phyloP scores from a whole-genome alignment of 2,113 vertebrate genomes.

The Nothobranchius kuhntae region DNA sequence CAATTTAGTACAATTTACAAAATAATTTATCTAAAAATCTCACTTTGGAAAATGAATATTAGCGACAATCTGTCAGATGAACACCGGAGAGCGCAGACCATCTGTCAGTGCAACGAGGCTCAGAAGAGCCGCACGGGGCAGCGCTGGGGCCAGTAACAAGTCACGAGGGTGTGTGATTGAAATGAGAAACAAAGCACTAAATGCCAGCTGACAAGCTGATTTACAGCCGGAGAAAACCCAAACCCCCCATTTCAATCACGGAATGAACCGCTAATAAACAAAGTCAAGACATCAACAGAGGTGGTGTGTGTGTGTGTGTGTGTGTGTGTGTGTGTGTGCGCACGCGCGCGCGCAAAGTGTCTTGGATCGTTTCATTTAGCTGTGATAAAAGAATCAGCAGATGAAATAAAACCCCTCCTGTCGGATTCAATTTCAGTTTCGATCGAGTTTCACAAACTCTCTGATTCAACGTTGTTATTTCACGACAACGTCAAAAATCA shows the following conservation, averaged over 20 bases:
- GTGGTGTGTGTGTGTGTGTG: slow-evolving; percentile 29
- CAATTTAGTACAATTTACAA: slow-evolving; percentile 8
- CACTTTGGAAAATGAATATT: slow-evolving; percentile 49
- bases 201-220: slow-evolving; percentile 78
- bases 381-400: slow-evolving; percentile 51
- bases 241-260: slow-evolving; percentile 80
- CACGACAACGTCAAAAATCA: slow-evolving; percentile 50
- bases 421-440: slow-evolving; percentile 27
- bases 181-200: slow-evolving; percentile 83
- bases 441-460: slow-evolving; percentile 33
- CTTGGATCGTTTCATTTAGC: slow-evolving; percentile 66
- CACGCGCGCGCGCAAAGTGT: slow-evolving; percentile 27
- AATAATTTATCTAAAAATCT: slow-evolving; percentile 3
- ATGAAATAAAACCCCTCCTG: slow-evolving; percentile 16
- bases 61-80: slow-evolving; percentile 33
- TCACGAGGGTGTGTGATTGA: slow-evolving; percentile 79
- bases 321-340: slow-evolving; percentile 17
- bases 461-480: slow-evolving; percentile 27
- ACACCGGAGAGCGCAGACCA: slow-evolving; percentile 48
- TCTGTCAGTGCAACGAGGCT: slow-evolving; percentile 70
- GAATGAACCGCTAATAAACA: slow-evolving; percentile 81
- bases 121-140: slow-evolving; percentile 51
- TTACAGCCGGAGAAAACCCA: slow-evolving; percentile 70
- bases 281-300: slow-evolving; percentile 67
- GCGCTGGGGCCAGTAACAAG: slow-evolving; percentile 72